Evolutionary conservation across 2,797 vertebrate species (phyloP).

Genomic region (Pangasius macronema): DNA sequence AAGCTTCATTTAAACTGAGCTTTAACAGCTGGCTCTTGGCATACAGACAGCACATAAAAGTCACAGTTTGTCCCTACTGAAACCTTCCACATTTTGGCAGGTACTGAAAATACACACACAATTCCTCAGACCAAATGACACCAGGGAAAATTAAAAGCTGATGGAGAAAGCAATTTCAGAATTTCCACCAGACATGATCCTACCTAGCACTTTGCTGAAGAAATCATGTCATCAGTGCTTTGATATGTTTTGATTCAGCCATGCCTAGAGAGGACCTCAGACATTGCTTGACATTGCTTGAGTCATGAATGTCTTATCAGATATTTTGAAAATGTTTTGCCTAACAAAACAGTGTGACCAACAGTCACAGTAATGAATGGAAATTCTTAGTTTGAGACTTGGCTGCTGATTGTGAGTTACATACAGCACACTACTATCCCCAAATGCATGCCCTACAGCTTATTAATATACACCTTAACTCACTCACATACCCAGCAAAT

Average conservation of each 20-base stretch:
- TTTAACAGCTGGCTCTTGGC: not conserved
- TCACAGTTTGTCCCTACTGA: not conserved
- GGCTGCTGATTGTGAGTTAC: constrained; percentile 1
- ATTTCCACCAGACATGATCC: not conserved
- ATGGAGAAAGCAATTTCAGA: not conserved
- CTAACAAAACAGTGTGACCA: not conserved
- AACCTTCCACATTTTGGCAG: not conserved
- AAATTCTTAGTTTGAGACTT: not conserved
- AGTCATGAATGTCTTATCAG: not conserved
- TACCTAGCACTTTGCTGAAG: not conserved
- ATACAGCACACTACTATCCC: not conserved
- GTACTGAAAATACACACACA: not conserved
- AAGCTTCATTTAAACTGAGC: not conserved
- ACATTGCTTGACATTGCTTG: not conserved
- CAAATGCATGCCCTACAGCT: not conserved
- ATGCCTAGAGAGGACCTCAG: not conserved
- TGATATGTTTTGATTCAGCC: not conserved
- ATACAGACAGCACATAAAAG: not conserved
- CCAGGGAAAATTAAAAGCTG: not conserved
- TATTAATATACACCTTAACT: not conserved
- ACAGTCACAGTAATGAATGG: not conserved
- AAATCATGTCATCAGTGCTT: not conserved
- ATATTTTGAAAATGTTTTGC: too few relatives aligned
- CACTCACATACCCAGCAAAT: not conserved
- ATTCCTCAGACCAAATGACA: not conserved